Evolutionary conservation across 92 coral and sea anemone species (phyloP).

Genomic region (Epizoanthus stellaris): DNA sequence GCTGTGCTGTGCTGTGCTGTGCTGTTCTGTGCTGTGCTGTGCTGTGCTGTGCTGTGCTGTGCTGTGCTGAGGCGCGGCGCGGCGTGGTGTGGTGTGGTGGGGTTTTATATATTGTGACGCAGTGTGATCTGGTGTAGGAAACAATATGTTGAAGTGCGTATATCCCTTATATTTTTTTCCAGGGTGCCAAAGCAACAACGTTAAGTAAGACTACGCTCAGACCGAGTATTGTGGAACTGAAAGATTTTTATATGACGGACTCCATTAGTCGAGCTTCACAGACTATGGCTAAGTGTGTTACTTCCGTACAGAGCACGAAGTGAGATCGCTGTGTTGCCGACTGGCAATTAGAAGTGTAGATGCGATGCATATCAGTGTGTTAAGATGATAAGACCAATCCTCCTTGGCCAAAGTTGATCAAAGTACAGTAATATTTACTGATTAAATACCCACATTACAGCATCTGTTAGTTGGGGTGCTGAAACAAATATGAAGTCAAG

Average conservation of each 20-base stretch:
- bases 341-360: neutral
- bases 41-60: no score
- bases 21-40: no score
- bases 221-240: constrained; percentile 84
- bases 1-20: no score
- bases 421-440: neutral
- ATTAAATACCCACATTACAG: no score
- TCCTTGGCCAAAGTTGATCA: neutral
- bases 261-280: constrained; percentile 97
- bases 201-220: constrained; percentile 64
- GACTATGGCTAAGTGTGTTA: constrained; percentile 98
- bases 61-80: no score
- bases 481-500: neutral
- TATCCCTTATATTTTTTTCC: constrained; percentile 2
- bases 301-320: constrained; percentile 88
- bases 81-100: no score
- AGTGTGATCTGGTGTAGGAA: no score
- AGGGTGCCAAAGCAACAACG: constrained; percentile 76
- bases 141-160: no score
- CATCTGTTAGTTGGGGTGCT: neutral
- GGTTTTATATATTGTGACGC: no score
- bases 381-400: neutral
- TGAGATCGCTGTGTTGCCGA: constrained; percentile 27
- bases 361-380: neutral
- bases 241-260: constrained; percentile 99